Conservation (phyloP, 2,888 invertebrate species). For the Pandemis cinnamomeana region DNA sequence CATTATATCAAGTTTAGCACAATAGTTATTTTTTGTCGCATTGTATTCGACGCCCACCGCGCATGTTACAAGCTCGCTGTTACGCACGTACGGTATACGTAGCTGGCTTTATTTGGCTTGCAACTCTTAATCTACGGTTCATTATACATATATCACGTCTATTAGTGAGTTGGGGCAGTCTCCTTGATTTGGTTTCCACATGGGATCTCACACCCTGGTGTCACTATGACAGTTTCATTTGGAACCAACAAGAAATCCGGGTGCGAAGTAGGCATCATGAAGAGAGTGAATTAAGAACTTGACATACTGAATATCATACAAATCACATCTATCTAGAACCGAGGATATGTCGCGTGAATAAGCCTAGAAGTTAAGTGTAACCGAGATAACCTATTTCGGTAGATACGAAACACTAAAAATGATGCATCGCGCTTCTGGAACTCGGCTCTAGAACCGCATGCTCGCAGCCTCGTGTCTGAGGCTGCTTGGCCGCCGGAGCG, state of each 20-base stretch:
- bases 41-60: neutral
- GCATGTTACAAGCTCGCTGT: neutral
- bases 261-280: constrained; percentile 39
- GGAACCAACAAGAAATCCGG: constrained; percentile 66
- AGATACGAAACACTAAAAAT: constrained; percentile 41
- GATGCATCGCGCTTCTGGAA: constrained; percentile 59
- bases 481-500: constrained; percentile 80
- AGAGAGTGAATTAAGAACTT: neutral
- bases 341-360: constrained; percentile 45
- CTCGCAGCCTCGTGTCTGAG: constrained; percentile 84
- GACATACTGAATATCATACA: neutral
- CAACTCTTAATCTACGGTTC: neutral
- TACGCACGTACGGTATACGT: neutral
- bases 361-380: no score
- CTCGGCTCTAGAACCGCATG: constrained; percentile 72
- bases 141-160: constrained; percentile 79
- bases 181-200: constrained; percentile 92
- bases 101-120: neutral
- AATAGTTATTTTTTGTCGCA: neutral
- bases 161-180: constrained; percentile 85
- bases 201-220: constrained; percentile 87
- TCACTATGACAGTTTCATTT: constrained; percentile 57
- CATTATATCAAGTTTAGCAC: no score
- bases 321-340: constrained; percentile 57
- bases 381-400: no score